These are phyloP conservation scores for Myioborus miniatus DNA, from an alignment of 2,797 vertebrate species.

Conservation along the genomic window DNA sequence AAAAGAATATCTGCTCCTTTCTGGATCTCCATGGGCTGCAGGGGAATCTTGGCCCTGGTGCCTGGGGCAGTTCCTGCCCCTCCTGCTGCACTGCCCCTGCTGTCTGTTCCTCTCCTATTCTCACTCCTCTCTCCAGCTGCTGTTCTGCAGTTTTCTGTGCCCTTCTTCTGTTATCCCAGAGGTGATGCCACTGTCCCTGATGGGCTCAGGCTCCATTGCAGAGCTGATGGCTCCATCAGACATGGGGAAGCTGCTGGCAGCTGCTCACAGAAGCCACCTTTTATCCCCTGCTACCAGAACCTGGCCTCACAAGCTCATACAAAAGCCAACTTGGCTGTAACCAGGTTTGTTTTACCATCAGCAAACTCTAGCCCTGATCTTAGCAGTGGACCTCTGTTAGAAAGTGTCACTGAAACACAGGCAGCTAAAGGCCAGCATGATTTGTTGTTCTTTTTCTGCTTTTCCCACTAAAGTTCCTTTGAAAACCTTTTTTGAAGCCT, in stretches of 20 bases:
- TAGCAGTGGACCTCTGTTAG: not conserved
- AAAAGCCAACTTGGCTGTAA: not conserved
- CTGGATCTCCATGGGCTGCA: not conserved
- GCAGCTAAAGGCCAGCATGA: not conserved
- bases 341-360: not conserved
- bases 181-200: not conserved
- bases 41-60: too few species aligned
- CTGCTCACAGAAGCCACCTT: not conserved
- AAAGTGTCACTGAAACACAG: not conserved
- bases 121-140: not conserved
- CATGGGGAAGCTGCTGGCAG: not conserved
- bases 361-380: not conserved
- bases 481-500: not conserved
- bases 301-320: not conserved
- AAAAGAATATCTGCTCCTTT: not conserved
- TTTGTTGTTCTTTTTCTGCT: not conserved
- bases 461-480: not conserved
- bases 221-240: not conserved
- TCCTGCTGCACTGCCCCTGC: not conserved
- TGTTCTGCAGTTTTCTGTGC: not conserved
- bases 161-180: not conserved
- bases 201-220: not conserved
- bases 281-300: not conserved
- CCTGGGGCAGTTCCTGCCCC: not conserved
- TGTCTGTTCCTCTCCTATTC: not conserved